A percentile compares a stretch with the other conserved stretches of the same genome.
Evolutionary conservation across 2,888 invertebrate species (phyloP).

Genomic region (Lacanobia oleracea): DNA sequence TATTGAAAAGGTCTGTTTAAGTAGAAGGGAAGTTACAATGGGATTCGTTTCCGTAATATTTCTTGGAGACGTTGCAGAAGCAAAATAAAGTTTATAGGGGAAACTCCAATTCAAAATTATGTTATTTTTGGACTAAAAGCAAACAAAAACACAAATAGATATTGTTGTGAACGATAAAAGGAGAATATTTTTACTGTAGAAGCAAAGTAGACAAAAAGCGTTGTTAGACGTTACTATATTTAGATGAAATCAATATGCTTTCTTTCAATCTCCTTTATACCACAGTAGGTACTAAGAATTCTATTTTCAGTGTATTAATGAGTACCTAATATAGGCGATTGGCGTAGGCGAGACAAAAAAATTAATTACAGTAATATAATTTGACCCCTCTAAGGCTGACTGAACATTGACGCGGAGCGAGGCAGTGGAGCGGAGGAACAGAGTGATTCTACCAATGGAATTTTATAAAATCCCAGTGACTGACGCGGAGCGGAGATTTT

Average conservation of each 20-base stretch:
- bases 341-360: neutral
- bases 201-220: neutral
- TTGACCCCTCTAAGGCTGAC: neutral
- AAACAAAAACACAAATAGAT: neutral
- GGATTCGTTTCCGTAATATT: slow-evolving; percentile 23
- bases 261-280: neutral
- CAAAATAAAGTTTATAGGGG: neutral
- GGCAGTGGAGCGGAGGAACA: too few species aligned
- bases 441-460: too few species aligned
- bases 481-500: too few species aligned
- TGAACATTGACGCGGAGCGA: too few species aligned
- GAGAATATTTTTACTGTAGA: neutral
- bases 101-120: neutral
- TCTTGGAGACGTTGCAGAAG: slow-evolving; percentile 4
- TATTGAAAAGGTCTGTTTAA: slow-evolving; percentile 43
- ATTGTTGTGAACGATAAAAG: neutral
- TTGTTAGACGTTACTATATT: neutral
- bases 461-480: too few species aligned
- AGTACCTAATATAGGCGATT: neutral
- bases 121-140: neutral
- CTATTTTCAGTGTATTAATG: neutral
- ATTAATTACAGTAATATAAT: neutral
- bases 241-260: neutral
- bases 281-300: neutral
- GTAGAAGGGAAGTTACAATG: slow-evolving; percentile 44